Evolutionary conservation across 2,888 invertebrate genomes (phyloP), one percentile per base, ranked within the genome.

Genomic region (Esperia sulphurella): DNA sequence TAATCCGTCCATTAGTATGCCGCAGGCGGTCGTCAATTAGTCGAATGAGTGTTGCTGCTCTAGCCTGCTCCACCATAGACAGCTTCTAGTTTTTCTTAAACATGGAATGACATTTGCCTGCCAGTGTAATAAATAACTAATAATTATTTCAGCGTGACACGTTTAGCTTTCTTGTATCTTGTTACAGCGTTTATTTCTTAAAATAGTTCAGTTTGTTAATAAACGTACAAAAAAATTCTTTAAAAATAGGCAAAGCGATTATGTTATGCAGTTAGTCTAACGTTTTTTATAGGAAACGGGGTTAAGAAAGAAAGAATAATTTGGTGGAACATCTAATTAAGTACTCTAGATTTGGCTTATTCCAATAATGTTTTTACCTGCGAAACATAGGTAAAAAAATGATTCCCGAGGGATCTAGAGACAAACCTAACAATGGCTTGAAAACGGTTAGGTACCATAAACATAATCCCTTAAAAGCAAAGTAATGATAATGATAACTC

Each of bases 1-100:
- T 82, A 84, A 85, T 83, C 70, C 67, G 56, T 51, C 78, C 74
- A 86, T 86, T 84, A 79, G 78, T 82, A 83, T 82, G 77, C 85
- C 64, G 66, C 75, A 72, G 74, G 71, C 77, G 71, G 69, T 60
- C 69, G 72, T 72, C 81, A 83, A 86, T 84, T 86, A 85, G 75
- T 54, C 62, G 66, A 68, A 63, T 61, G 60, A 59, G 49, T 40
- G 52, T 49, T 49, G 45, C 49, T 43, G 43, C 45, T 47, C 14
- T 38, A 29, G 30, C 46, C 14, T 30, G 39, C 14, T 37, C 29
- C 4, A 2, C 9, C 28, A 13, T 8, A 13, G 43, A 8, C 10
- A 31, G 43, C 31, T 14, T 8, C 31, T 41, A 10, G 33, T 43
- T 43, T 43, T 43, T 43, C n/a, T 43, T 8, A n/a, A 14, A 33